These are phyloP conservation scores for Physocephala rufipes DNA, from an alignment of 2,888 invertebrate genomes.

Conservation along the genomic window DNA sequence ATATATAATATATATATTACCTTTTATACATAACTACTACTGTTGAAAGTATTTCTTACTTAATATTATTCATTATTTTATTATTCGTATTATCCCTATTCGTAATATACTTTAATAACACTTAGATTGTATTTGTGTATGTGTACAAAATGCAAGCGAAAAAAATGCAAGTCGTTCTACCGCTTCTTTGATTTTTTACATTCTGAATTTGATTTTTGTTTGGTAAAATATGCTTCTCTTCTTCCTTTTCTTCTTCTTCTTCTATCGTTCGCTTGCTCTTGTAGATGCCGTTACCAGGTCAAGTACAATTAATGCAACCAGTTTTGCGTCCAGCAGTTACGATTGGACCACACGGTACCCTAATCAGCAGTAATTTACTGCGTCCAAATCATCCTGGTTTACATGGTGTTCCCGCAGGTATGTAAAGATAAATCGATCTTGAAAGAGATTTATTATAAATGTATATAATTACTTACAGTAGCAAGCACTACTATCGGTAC, in stretches of 20 bases:
- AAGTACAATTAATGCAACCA: conserved; percentile 64
- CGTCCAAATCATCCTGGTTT: conserved; percentile 57
- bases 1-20: conserved; percentile 32
- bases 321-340: conserved; percentile 64
- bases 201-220: conserved; percentile 18
- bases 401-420: conserved; percentile 65
- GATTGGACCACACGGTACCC: conserved; percentile 61
- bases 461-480: too few relatives aligned
- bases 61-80: conserved; percentile 27
- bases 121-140: conserved; percentile 37
- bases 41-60: conserved; percentile 25
- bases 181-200: conserved; percentile 8
- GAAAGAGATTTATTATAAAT: background rate
- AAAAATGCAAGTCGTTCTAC: conserved; percentile 28
- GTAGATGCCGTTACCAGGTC: conserved; percentile 59
- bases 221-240: conserved; percentile 21
- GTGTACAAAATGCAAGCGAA: conserved; percentile 36
- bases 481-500: too few relatives aligned
- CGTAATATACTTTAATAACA: conserved; percentile 20
- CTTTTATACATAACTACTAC: conserved; percentile 46
- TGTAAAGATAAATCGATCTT: conserved; percentile 35
- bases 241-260: conserved; percentile 35
- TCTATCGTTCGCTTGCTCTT: conserved; percentile 17
- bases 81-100: conserved; percentile 21
- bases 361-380: conserved; percentile 64